phyloP scores from a whole-genome alignment of 2,797 vertebrate species.

The Typhlichthys eigenmanni region DNA sequence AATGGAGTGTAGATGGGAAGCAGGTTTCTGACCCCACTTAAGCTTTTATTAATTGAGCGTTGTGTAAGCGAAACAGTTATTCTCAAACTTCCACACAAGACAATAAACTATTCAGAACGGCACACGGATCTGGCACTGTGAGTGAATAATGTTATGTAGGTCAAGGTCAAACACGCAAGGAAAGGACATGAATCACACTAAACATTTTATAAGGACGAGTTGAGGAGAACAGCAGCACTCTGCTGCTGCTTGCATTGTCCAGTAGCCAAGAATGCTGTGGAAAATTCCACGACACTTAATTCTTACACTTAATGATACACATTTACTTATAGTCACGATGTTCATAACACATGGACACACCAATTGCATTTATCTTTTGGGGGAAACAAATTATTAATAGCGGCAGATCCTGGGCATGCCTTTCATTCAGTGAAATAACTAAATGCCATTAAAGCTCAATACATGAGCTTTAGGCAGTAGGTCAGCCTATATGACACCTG shows the following conservation, averaged over 20 bases:
- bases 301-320: slow-evolving; percentile 9
- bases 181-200: not conserved
- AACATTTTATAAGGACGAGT: not conserved
- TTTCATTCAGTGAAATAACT: slow-evolving; percentile 12
- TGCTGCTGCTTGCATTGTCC: not conserved
- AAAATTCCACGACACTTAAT: slow-evolving; percentile 6
- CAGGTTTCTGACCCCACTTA: slow-evolving; percentile 48
- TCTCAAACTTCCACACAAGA: slow-evolving; percentile 10
- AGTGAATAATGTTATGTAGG: not conserved
- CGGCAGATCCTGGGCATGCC: not conserved
- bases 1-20: slow-evolving; percentile 33
- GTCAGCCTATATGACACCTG: slow-evolving; percentile 9
- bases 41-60: slow-evolving; percentile 45
- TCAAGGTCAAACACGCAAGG: not conserved
- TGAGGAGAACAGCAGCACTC: not conserved
- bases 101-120: slow-evolving; percentile 19
- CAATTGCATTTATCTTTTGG: slow-evolving; percentile 13
- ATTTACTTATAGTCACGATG: slow-evolving; percentile 14
- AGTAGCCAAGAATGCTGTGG: not conserved
- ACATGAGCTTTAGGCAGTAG: slow-evolving; percentile 11
- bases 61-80: slow-evolving; percentile 28
- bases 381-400: slow-evolving; percentile 9
- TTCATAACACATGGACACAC: slow-evolving; percentile 25
- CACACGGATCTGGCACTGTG: slow-evolving; percentile 20
- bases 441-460: slow-evolving; percentile 34